Conservation (phyloP, 2,888 invertebrate species). For the Mesorhabditis spiculigera region DNA sequence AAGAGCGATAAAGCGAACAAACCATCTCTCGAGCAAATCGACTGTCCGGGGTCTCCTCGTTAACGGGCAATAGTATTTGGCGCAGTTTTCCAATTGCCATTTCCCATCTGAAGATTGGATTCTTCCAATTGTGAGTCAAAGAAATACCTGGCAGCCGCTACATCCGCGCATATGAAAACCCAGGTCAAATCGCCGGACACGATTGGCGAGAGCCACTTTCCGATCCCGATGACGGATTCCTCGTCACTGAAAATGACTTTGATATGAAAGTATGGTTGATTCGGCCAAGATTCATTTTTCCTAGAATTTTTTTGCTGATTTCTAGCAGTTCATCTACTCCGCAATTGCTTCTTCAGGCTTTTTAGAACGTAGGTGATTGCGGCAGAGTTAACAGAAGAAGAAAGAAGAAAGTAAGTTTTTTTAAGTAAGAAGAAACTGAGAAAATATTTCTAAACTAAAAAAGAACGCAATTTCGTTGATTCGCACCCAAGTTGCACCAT, state of each 20-base stretch:
- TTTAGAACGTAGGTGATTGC: no score
- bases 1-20: background rate
- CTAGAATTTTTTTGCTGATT: no score
- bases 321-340: no score
- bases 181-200: slow-evolving; percentile 68
- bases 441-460: background rate
- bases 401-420: no score
- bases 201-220: slow-evolving; percentile 76
- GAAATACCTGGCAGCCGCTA: slow-evolving; percentile 70
- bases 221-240: slow-evolving; percentile 77
- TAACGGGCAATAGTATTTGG: background rate
- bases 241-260: slow-evolving; percentile 75
- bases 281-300: no score
- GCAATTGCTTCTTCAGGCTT: no score
- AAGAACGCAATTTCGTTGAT: background rate
- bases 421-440: no score
- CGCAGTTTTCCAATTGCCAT: slow-evolving; percentile 61
- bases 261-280: slow-evolving; percentile 70
- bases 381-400: no score
- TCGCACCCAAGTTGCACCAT: slow-evolving; percentile 1
- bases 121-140: slow-evolving; percentile 53
- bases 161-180: slow-evolving; percentile 80
- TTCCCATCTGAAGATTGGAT: slow-evolving; percentile 78
- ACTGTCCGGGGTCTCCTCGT: background rate
- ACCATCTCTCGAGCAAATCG: slow-evolving; percentile 3